Evolutionary conservation across 2,888 invertebrate genomes (phyloP), one percentile per base, ranked within the genome.

Genomic region (Willowsia nigromaculata): DNA sequence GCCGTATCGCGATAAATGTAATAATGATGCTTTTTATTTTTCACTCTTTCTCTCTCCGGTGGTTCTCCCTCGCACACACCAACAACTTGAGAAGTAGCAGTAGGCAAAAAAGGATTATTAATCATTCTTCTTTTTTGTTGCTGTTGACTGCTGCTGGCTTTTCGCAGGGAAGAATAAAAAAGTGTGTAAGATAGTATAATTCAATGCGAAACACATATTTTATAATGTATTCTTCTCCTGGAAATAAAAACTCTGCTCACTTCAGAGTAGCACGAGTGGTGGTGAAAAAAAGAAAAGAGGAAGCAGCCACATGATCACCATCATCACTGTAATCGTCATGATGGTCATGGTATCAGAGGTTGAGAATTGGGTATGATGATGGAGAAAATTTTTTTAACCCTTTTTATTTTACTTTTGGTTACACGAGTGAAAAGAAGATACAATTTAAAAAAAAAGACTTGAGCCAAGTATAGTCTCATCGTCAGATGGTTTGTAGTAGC

Each of bases 351-450:
- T 47, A 50, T 50, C 15, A 50, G 1, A 47, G 2, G 47, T 13
- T 47, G 47, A 47, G 6, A 15, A 47, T 13, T 7, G n/a, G 13
- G 2, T 2, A 25, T 43, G 76, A 78, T 76, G 65, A 85, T 65
- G 78, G 85, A 62, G 78, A 85, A 37, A 62, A 30, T 27, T 13
- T 18, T 4, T 59, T 71, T 74, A 74, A 71, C 84, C 84, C 84
- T 84, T 83, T 83, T 56, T n/a, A n/a, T n/a, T 74, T 53, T 76
- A 76, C 25, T 74, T 74, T 25, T 68, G 37, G 37, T n/a, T 4
- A 68, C 40, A 11, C 9, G 15, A 30, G 2, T 27, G 30, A 27
- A 30, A 1, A 30, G 11, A 4, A 11, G 6, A 11, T 0, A 59
- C 22, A 22, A n/a, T 47, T 13, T 13, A 47, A 47, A 27, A 27